Conservation (phyloP, 2,113 vertebrate genomes). For the Erinaceus europaeus region DNA sequence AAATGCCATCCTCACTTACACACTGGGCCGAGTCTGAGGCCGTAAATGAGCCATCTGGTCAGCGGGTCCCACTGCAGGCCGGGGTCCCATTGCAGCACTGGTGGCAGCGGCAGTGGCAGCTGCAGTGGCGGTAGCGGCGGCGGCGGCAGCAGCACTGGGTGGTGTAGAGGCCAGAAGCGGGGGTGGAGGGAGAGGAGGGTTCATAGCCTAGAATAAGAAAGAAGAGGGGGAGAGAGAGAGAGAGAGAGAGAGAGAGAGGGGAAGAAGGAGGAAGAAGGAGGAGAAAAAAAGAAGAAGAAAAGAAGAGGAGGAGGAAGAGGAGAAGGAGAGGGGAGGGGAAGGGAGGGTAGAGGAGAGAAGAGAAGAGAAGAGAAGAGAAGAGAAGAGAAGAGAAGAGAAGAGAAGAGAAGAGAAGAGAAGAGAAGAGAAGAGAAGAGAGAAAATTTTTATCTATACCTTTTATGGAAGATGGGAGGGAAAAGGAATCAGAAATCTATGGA, state of each 20-base stretch:
- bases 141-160: neutral
- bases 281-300: neutral
- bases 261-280: too few relatives aligned
- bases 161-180: constrained; percentile 85
- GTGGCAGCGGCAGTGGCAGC: constrained; percentile 37
- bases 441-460: constrained; percentile 21
- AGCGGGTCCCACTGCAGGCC: constrained; percentile 83
- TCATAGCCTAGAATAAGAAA: constrained; percentile 79
- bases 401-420: too few relatives aligned
- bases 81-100: constrained; percentile 83
- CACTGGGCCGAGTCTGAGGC: constrained; percentile 91
- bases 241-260: too few relatives aligned
- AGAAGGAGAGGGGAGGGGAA: too few relatives aligned
- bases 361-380: too few relatives aligned
- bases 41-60: constrained; percentile 89
- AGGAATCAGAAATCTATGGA: neutral
- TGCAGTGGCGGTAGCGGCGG: constrained; percentile 43
- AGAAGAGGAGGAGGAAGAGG: too few relatives aligned
- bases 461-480: neutral
- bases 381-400: too few relatives aligned
- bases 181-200: constrained; percentile 89
- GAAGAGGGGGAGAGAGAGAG: neutral
- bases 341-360: too few relatives aligned
- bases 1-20: constrained; percentile 86
- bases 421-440: too few relatives aligned